Evolutionary conservation across 1,140 invertebrate species (phyloP).

Genomic region (Drosophila nigromelanica): DNA sequence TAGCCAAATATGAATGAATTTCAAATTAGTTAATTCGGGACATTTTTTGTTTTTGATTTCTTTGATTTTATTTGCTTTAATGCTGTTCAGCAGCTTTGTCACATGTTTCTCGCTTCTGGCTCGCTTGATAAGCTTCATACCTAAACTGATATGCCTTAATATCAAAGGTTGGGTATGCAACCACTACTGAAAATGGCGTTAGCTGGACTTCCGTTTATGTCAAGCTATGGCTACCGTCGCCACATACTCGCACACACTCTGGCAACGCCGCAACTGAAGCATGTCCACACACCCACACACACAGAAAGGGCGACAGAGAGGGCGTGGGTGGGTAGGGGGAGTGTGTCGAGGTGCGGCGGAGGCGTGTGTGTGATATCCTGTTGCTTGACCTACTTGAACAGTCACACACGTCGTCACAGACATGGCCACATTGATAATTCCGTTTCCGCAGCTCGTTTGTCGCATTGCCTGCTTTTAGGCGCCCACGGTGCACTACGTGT

Average conservation of each 20-base stretch:
- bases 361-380: slow-evolving; percentile 49
- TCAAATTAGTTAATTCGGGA: too few relatives aligned
- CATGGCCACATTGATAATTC: slow-evolving; percentile 47
- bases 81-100: too few relatives aligned
- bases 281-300: background rate
- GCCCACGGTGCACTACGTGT: slow-evolving; percentile 8
- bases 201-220: slow-evolving; percentile 30
- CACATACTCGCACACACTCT: background rate
- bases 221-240: slow-evolving; percentile 49
- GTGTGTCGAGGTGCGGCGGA: background rate
- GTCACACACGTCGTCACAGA: slow-evolving; percentile 16
- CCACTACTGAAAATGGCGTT: too few relatives aligned
- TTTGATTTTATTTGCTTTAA: too few relatives aligned
- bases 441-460: slow-evolving; percentile 57
- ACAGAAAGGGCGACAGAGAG: too few relatives aligned
- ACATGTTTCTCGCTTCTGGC: too few relatives aligned
- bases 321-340: background rate
- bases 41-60: too few relatives aligned
- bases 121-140: too few relatives aligned
- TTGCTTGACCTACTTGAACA: slow-evolving; percentile 56
- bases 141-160: too few relatives aligned
- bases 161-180: too few relatives aligned
- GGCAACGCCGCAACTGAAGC: background rate
- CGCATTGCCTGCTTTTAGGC: slow-evolving; percentile 38
- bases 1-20: too few relatives aligned